phyloP scores from a whole-genome alignment of 2,888 invertebrate genomes.

The Lycocerus yunnanus region DNA sequence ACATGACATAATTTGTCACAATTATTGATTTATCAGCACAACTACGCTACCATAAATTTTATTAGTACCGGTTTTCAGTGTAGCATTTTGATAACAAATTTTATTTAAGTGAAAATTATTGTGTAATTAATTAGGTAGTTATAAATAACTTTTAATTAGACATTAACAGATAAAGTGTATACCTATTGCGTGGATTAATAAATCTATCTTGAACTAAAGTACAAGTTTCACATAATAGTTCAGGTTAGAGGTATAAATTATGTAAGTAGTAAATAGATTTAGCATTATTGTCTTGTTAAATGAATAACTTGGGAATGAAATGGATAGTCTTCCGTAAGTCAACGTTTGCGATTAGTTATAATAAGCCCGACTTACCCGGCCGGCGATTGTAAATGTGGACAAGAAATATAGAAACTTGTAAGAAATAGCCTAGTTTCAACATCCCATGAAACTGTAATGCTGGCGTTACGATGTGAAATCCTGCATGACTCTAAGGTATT shows the following conservation, averaged over 20 bases:
- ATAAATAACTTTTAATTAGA: background rate
- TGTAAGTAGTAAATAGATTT: background rate
- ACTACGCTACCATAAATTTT: background rate
- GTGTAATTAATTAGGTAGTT: background rate
- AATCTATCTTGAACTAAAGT: background rate
- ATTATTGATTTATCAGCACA: background rate
- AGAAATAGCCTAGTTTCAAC: slow-evolving; percentile 9
- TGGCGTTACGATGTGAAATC: slow-evolving; percentile 13
- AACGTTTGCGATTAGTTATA: background rate
- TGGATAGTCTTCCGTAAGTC: background rate
- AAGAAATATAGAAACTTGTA: slow-evolving; percentile 5
- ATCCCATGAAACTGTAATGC: slow-evolving; percentile 10
- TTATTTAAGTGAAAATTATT: background rate
- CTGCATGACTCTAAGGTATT: slow-evolving; percentile 33
- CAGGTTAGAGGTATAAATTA: background rate
- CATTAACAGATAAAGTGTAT: background rate
- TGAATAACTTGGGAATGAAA: background rate
- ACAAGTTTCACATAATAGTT: background rate
- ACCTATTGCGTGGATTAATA: background rate
- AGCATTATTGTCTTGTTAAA: background rate
- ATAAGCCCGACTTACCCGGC: background rate
- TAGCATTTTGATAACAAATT: background rate
- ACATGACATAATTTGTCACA: background rate
- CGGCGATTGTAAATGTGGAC: background rate
- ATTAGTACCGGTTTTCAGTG: background rate